These are phyloP conservation scores for Rissa tridactyla DNA, from an alignment of 2,113 vertebrate genomes.

Conservation along the genomic window DNA sequence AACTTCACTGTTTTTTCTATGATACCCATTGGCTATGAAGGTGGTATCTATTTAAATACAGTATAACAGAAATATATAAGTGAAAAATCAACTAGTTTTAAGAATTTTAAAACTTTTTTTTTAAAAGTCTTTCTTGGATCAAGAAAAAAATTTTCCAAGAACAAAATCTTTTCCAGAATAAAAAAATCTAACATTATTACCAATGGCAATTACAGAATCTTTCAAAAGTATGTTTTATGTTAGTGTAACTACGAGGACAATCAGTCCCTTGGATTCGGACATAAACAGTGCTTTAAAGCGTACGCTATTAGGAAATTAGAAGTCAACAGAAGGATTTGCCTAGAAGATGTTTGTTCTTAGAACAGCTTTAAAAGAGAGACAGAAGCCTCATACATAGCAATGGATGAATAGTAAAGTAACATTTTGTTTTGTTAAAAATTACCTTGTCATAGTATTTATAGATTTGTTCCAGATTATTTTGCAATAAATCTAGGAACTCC, in stretches of 20 bases:
- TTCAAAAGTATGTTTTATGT: not conserved
- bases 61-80: not conserved
- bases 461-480: conserved; percentile 11
- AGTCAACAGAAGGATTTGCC: conserved; percentile 6
- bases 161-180: not conserved
- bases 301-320: not conserved
- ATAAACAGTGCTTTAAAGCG: not conserved
- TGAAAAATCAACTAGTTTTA: not conserved
- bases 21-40: not conserved
- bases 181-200: not conserved
- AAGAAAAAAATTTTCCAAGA: not conserved
- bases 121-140: not conserved
- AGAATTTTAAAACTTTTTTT: not conserved
- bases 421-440: not conserved
- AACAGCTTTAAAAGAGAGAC: not conserved
- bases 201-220: not conserved
- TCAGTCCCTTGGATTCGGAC: not conserved
- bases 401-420: not conserved
- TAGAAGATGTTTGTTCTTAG: not conserved
- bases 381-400: not conserved
- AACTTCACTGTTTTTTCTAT: not conserved
- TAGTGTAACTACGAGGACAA: not conserved
- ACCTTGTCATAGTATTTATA: not conserved
- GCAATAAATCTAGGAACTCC: not conserved
- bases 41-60: not conserved